Base-by-base conservation (phyloP, 2,797 vertebrate species). In the Siniperca obscura region DNA sequence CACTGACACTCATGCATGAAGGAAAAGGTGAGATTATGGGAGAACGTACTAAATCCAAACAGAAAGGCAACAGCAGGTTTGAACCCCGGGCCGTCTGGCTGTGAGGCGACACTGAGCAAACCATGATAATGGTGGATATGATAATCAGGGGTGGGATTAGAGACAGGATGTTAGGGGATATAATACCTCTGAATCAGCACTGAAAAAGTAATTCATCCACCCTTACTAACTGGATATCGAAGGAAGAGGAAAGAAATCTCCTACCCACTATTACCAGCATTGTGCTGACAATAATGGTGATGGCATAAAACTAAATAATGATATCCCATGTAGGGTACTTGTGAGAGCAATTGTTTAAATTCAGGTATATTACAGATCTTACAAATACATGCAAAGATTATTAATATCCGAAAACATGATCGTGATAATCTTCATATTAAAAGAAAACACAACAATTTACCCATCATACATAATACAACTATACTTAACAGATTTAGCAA, bases 121-220 rank as follows among this genome's bases (percentile, higher is more conserved):
- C 52, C 17, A 10, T 68, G 46, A 73, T 75, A 59, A 81, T 57
- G 52, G 40, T 16, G 42, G 60, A 71, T 70, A 57, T 83, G 75
- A 66, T 66, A 71, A 86, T 76, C 50, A 64, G 64, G 44, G 46
- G 40, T 44, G 22, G 76, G 77, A 83, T 77, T 77, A 83, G 56
- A 81, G 72, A 74, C 48, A 0, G 42, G 42, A 62, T 84, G 65
- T 76, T 62, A 53, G 53, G 48, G 52, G 61, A 78, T 70, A 22
- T 30, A 38, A 30, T 30, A 74, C 3, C 44, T 50, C 67, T 66
- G 70, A 71, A 65, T 80, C 48, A 61, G 61, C 25, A 17, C 17
- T 57, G 50, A 64, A 81, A 78, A 70, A 53, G 67, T 42, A 30
- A 81, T 76, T 50, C 34, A 69, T 70, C 40, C 27, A 52, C 11